Base-by-base conservation (phyloP, 2,888 invertebrate species). In the Perithous albicinctus region DNA sequence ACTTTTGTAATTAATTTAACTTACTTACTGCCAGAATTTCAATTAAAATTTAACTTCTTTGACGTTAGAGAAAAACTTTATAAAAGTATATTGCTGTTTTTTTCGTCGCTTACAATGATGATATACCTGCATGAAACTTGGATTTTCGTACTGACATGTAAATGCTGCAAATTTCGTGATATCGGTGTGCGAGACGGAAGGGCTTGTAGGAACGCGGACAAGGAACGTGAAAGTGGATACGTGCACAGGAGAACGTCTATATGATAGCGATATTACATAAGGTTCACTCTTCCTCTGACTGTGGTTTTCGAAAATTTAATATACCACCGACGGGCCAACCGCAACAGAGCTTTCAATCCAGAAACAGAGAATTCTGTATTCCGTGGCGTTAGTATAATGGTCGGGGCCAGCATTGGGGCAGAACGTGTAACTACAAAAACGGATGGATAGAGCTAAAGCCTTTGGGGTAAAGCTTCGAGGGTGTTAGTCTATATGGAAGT, bases 261-360 rank as follows among this genome's bases (percentile, higher is more conserved):
- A 59, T 12, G 46, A 59, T n/a, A 64, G 72, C 64, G 61, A 84
- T 79, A 82, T 79, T 72, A 76, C 81, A 72, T 51, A 38, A 74
- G 82, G 72, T 66, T 74, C 77, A 72, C 77, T 79, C 63, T 70
- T 74, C 51, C 56, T 59, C 70, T 76, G 79, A 63, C 48, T 64
- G 74, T 41, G 78, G 79, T 79, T 84, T 81, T 79, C 64, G 72
- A 70, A 84, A 82, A 84, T 84, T 82, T 70, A 82, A 84, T 84
- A 77, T 79, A 77, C 79, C 70, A 74, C 70, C 48, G 64, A 59
- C 70, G 20, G 63, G 73, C 69, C 48, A 69, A 78, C 63, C 61
- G 20, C 74, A 70, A 64, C 64, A 56, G 63, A 75, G 74, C 20
- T 43, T 61, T 18, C 41, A 48, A 38, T 12, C 35, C 35, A 41